Evolutionary conservation across 2,113 vertebrate species (phyloP).

Genomic region (Heliornis fulica): DNA sequence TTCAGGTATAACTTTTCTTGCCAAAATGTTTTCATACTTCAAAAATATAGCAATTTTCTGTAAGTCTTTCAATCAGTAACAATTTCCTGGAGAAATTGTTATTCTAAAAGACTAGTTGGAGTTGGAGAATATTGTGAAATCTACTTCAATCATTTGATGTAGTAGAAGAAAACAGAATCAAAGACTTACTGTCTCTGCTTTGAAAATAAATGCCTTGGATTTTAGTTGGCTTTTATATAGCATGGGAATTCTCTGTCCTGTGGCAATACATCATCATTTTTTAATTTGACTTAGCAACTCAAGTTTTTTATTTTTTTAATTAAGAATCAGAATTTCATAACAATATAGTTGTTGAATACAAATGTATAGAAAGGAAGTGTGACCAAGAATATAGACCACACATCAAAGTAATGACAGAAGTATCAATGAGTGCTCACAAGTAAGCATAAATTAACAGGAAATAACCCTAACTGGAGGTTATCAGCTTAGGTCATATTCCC

Average conservation of each 20-base stretch:
- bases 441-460: conserved; percentile 34
- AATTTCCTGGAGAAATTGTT: neutral
- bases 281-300: neutral
- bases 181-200: neutral
- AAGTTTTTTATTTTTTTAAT: neutral
- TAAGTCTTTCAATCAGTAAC: neutral
- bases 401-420: neutral
- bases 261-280: neutral
- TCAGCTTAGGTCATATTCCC: conserved; percentile 36
- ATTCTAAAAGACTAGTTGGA: neutral
- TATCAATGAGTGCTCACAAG: neutral
- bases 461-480: conserved; percentile 25
- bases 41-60: neutral
- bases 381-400: neutral
- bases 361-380: neutral
- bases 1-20: neutral
- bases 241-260: neutral
- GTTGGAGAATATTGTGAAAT: neutral
- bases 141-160: neutral
- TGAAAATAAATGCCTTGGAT: neutral
- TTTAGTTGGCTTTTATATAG: neutral
- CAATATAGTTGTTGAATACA: neutral
- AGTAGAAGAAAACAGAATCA: neutral
- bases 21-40: neutral
- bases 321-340: neutral